Evolutionary conservation across 30 jellyfish, hydroid and myxozoan genomes (phyloP).

Genomic region (Chironex yamaguchii): DNA sequence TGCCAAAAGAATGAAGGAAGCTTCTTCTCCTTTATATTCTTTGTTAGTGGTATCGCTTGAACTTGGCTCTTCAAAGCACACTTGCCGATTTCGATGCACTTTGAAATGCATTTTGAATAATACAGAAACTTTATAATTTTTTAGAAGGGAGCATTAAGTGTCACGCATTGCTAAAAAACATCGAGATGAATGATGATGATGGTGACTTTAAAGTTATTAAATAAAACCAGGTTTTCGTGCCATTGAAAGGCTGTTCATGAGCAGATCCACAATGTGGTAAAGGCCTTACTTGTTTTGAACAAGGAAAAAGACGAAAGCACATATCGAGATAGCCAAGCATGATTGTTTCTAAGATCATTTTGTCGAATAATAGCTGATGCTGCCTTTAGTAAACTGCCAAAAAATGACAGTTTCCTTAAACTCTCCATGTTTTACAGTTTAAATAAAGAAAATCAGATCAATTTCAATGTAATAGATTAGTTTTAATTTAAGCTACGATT

Average conservation of each 20-base stretch:
- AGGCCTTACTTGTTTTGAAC: conserved; percentile 28
- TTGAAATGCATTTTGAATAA: conserved; percentile 54
- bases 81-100: conserved; percentile 51
- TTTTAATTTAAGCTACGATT: conserved; percentile 19
- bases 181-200: conserved; percentile 7
- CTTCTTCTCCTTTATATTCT: conserved; percentile 46
- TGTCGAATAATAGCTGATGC: conserved; percentile 41
- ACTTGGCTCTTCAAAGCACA: conserved; percentile 66
- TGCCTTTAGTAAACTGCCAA: conserved; percentile 50
- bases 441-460: conserved; percentile 20
- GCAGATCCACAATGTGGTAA: conserved; percentile 23
- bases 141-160: conserved; percentile 58
- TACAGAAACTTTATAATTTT: conserved; percentile 50
- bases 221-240: conserved; percentile 62
- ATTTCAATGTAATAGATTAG: conserved; percentile 19
- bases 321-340: conserved; percentile 18
- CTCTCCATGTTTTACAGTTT: conserved; percentile 17
- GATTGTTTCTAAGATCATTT: conserved; percentile 2
- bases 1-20: conserved; percentile 52
- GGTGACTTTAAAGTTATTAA: neutral
- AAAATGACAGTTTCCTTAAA: conserved; percentile 25
- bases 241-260: conserved; percentile 37
- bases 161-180: conserved; percentile 32
- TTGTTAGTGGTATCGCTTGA: conserved; percentile 26
- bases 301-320: conserved; percentile 30